phyloP scores from a whole-genome alignment of 2,797 vertebrate genomes.

The Ctenopoma kingsleyae region DNA sequence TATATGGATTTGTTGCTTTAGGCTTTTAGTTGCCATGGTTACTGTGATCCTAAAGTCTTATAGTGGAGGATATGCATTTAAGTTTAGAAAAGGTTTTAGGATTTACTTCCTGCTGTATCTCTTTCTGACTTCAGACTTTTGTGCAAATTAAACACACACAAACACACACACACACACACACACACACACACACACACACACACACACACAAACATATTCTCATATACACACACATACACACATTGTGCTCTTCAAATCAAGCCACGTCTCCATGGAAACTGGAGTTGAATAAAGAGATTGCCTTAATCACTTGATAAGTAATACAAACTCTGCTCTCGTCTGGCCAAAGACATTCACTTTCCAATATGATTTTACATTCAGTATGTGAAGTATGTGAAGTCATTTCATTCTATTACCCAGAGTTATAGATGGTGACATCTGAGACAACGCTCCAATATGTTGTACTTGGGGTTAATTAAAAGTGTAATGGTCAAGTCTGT shows the following conservation, averaged over 20 bases:
- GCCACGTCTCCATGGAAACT: constrained; percentile 82
- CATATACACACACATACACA: constrained; percentile 32
- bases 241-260: constrained; percentile 72
- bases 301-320: constrained; percentile 81
- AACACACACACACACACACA: constrained; percentile 15
- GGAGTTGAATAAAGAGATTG: constrained; percentile 74
- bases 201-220: constrained; percentile 17
- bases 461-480: constrained; percentile 76
- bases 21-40: constrained; percentile 58
- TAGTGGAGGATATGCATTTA: constrained; percentile 33
- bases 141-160: constrained; percentile 32
- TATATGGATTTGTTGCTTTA: constrained; percentile 29
- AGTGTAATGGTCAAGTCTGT: constrained; percentile 74
- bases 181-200: constrained; percentile 9
- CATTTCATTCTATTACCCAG: constrained; percentile 65
- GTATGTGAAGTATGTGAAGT: constrained; percentile 50
- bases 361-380: constrained; percentile 61
- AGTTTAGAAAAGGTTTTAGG: constrained; percentile 21
- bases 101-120: constrained; percentile 50
- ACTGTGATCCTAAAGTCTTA: constrained; percentile 34
- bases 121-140: constrained; percentile 33
- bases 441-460: constrained; percentile 65
- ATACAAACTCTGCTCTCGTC: constrained; percentile 66
- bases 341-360: constrained; percentile 67
- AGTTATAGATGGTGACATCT: constrained; percentile 60